These are phyloP conservation scores for Drosophila pallidifrons DNA, from an alignment of 1,140 invertebrate genomes.

Conservation along the genomic window DNA sequence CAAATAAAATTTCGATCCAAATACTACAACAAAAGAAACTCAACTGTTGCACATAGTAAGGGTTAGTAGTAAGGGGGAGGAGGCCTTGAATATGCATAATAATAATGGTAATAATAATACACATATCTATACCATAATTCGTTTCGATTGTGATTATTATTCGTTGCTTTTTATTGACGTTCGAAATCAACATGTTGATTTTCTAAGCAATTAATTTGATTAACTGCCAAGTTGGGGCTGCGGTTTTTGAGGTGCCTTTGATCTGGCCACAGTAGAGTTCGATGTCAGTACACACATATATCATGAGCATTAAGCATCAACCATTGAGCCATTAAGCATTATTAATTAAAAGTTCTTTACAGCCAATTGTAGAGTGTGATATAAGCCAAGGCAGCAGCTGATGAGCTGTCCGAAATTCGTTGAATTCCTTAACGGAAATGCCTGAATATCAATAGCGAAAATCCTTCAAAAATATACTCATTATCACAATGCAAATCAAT, in stretches of 20 bases:
- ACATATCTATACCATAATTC: constrained; percentile 73
- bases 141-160: constrained; percentile 42
- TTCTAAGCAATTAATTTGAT: constrained; percentile 82
- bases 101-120: constrained; percentile 55
- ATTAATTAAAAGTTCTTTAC: constrained; percentile 75
- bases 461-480: background rate
- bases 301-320: constrained; percentile 39
- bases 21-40: constrained; percentile 30
- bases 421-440: constrained; percentile 61
- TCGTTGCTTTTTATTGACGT: constrained; percentile 19
- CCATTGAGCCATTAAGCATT: constrained; percentile 60
- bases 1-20: constrained; percentile 15
- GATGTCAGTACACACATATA: constrained; percentile 55
- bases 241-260: constrained; percentile 65
- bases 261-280: constrained; percentile 51
- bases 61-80: background rate
- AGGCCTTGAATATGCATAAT: constrained; percentile 75
- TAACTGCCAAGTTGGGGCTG: constrained; percentile 72
- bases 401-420: constrained; percentile 18
- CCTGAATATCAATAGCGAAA: background rate
- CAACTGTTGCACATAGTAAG: constrained; percentile 63
- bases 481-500: too few relatives aligned
- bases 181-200: constrained; percentile 74
- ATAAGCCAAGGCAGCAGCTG: constrained; percentile 43
- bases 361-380: constrained; percentile 64